These are phyloP conservation scores for Anodontia alba DNA, from an alignment of 2,888 invertebrate genomes.

Conservation along the genomic window DNA sequence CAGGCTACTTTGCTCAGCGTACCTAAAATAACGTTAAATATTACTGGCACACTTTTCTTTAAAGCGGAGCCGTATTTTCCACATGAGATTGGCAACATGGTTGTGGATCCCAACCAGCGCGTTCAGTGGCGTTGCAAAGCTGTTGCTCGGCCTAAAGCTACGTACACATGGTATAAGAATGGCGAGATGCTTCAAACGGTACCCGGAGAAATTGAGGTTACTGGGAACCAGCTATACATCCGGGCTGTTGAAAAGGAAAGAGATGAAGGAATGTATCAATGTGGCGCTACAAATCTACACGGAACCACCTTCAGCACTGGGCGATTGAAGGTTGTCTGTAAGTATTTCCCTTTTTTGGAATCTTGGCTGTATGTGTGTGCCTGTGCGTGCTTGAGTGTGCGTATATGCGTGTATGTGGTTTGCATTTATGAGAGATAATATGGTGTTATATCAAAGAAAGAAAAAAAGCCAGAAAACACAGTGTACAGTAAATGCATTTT, in stretches of 20 bases:
- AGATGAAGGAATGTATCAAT: slow-evolving; percentile 97
- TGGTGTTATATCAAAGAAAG: too few species aligned
- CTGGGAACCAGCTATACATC: slow-evolving; percentile 69
- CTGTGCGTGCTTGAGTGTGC: neutral
- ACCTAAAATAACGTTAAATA: too few species aligned
- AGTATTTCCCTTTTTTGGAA: slow-evolving; percentile 81
- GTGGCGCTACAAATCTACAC: slow-evolving; percentile 94
- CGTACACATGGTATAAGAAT: slow-evolving; percentile 56
- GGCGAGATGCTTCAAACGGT: slow-evolving; percentile 16
- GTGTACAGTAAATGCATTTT: too few species aligned
- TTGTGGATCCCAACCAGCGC: slow-evolving; percentile 49
- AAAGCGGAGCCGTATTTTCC: slow-evolving; percentile 55
- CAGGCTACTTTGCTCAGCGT: too few species aligned
- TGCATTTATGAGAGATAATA: too few species aligned
- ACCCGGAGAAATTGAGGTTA: slow-evolving; percentile 48
- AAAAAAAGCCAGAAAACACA: too few species aligned
- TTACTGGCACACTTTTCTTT: too few species aligned
- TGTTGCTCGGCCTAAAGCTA: slow-evolving; percentile 52
- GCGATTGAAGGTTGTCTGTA: slow-evolving; percentile 93
- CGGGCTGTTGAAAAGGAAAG: slow-evolving; percentile 10
- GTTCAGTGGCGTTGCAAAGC: slow-evolving; percentile 56
- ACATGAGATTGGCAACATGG: slow-evolving; percentile 40
- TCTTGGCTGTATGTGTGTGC: neutral
- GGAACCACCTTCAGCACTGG: slow-evolving; percentile 94
- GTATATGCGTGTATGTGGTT: neutral